phyloP scores from a whole-genome alignment of 2,888 invertebrate species.

The Agrochola litura region DNA sequence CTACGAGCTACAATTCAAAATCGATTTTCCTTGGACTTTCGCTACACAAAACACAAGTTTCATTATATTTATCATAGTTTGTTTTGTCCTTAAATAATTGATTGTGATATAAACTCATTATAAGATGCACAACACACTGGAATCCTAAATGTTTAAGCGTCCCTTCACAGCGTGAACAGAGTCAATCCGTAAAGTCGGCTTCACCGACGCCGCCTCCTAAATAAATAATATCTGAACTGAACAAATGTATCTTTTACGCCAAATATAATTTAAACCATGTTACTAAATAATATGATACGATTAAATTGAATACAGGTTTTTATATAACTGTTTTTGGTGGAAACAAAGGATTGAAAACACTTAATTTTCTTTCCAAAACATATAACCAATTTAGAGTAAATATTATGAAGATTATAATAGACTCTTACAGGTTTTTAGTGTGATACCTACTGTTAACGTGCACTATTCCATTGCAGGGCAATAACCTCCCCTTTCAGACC shows the following conservation, averaged over 20 bases:
- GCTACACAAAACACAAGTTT: neutral
- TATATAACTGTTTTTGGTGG: neutral
- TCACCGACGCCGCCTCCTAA: slow-evolving; percentile 37
- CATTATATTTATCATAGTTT: neutral
- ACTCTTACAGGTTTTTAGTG: neutral
- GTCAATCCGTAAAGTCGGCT: slow-evolving; percentile 55
- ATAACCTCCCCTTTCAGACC: slow-evolving; percentile 16
- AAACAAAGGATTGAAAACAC: neutral
- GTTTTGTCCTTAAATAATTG: neutral
- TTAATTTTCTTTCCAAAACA: neutral
- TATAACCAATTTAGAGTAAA: neutral
- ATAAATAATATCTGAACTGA: slow-evolving; percentile 50
- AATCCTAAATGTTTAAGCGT: slow-evolving; percentile 39
- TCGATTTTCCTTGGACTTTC: neutral
- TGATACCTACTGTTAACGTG: neutral
- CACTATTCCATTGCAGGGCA: neutral
- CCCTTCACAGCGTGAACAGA: slow-evolving; percentile 40
- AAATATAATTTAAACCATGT: slow-evolving; percentile 24
- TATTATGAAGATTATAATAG: neutral
- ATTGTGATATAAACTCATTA: slow-evolving; percentile 15
- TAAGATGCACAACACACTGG: slow-evolving; percentile 24
- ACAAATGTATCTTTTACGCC: slow-evolving; percentile 43
- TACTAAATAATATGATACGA: slow-evolving; percentile 2
- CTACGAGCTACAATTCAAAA: neutral
- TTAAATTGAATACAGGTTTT: neutral